These are phyloP conservation scores for Agrilus cyanescens DNA, from an alignment of 2,888 invertebrate species.

Conservation along the genomic window DNA sequence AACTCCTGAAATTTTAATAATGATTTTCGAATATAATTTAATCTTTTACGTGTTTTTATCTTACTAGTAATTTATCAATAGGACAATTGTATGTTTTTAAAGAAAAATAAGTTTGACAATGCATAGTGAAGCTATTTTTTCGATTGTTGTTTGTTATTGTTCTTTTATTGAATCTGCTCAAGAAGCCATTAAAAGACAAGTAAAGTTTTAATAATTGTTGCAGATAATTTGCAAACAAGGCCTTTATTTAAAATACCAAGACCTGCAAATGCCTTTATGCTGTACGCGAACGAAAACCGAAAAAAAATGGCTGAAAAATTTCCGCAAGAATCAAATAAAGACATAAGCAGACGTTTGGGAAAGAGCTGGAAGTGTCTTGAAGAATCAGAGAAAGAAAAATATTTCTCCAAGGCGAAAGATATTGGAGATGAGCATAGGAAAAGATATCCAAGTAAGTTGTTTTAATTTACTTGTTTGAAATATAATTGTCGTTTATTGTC, in stretches of 20 bases:
- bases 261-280: conserved; percentile 53
- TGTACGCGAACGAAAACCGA: conserved; percentile 50
- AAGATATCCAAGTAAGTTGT: conserved; percentile 45
- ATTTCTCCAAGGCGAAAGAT: conserved; percentile 42
- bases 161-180: no score
- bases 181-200: no score
- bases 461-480: conserved; percentile 6
- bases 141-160: no score
- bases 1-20: no score
- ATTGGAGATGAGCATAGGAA: conserved; percentile 48
- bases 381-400: conserved; percentile 40
- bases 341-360: conserved; percentile 48
- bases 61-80: no score
- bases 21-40: no score
- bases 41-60: no score
- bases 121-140: no score
- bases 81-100: no score
- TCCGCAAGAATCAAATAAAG: conserved; percentile 49
- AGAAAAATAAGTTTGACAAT: no score
- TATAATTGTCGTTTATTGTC: conserved; percentile 2
- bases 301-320: conserved; percentile 43
- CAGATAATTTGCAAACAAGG: no score
- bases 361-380: conserved; percentile 45
- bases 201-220: no score
- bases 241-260: conserved; percentile 39